Conservation (phyloP, 2,113 vertebrate genomes). For the Campylomormyrus numenius region DNA sequence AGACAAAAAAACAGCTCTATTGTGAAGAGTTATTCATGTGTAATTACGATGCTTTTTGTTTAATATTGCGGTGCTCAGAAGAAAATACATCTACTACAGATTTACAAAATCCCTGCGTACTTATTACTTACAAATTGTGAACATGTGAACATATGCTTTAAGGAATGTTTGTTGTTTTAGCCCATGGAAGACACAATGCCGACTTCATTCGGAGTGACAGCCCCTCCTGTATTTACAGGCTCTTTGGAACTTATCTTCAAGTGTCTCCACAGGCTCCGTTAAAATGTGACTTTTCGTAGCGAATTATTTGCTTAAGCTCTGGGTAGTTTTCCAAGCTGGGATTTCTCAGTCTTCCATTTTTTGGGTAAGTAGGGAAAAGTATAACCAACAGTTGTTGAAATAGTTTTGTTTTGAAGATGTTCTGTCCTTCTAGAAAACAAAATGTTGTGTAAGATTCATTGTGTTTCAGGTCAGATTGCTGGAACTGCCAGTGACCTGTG, state of each 20-base stretch:
- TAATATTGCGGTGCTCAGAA: not conserved
- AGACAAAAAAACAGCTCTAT: not conserved
- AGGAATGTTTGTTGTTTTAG: conserved; percentile 16
- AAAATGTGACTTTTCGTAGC: conserved; percentile 6
- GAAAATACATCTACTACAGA: not conserved
- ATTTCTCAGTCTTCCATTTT: not conserved
- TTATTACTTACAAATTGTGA: not conserved
- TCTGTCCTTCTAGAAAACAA: not conserved
- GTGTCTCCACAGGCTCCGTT: not conserved
- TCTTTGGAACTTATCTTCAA: not conserved
- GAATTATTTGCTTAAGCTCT: conserved; percentile 12
- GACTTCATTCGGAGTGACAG: not conserved
- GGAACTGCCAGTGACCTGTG: not conserved
- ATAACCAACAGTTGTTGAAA: not conserved
- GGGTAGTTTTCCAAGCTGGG: not conserved
- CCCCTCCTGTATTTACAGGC: not conserved
- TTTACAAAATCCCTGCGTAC: not conserved
- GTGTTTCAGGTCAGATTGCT: not conserved
- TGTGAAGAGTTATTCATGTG: not conserved
- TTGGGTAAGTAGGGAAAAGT: conserved; percentile 1
- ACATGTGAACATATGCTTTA: not conserved
- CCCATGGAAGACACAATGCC: not conserved
- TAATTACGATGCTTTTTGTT: not conserved
- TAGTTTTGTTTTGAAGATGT: not conserved
- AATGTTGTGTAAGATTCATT: not conserved